Base-by-base conservation (phyloP, 2,888 invertebrate genomes). In the Sminthurinus aureus region DNA sequence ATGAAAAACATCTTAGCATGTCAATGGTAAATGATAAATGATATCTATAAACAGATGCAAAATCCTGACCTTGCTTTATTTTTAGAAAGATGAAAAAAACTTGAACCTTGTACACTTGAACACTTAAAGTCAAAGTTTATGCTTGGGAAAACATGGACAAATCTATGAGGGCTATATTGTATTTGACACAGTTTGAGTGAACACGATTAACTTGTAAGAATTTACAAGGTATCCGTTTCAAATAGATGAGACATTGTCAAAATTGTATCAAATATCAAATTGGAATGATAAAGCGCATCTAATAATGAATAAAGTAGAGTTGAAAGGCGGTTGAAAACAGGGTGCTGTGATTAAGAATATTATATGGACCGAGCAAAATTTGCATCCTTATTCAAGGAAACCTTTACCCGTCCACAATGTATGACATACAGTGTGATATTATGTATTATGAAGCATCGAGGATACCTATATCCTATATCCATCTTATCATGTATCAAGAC, bases 191-290 rank as follows among this genome's bases (percentile, higher is more conserved):
- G 79, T 79, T 79, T 79, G 79, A 79, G 24, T n/a, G 24, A 51
- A 79, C 79, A 79, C 79, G 79, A 79, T 79, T 69, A 79, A 69
- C 79, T 67, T 50, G 18, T 77, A 20, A 24, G 52, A 77, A 58
- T 58, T 38, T 38, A 38, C 38, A 38, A 58, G 58, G 58, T 15
- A 77, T 77, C 58, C 77, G 58, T 77, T 77, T 24, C 38, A 38
- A 38, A 38, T 6, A 38, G 38, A 38, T 38, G 38, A 1, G 38
- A 38, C 38, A 38, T 38, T 38, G 38, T n/a, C n/a, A n/a, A n/a
- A n/a, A n/a, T n/a, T n/a, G n/a, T n/a, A n/a, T n/a, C n/a, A n/a
- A n/a, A n/a, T 38, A 38, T 6, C 38, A 38, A 38, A 6, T 38
- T 6, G 38, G 38, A 38, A 38, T 38, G 38, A 38, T 38, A 38